Conservation (phyloP, 2,797 vertebrate genomes). For the Crypturellus tataupa region DNA sequence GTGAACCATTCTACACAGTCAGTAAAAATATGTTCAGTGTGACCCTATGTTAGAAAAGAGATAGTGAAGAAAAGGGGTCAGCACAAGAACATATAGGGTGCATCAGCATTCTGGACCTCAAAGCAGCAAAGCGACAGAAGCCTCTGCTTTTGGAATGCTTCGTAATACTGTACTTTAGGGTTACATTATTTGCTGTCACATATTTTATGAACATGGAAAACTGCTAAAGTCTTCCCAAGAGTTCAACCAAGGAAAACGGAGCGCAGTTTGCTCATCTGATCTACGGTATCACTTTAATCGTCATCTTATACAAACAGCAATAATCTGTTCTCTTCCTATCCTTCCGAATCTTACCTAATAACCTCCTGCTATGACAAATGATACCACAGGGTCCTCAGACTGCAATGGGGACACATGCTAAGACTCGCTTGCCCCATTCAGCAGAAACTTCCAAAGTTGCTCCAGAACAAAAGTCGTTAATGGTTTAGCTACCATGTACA, state of each 20-base stretch:
- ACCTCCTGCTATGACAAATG: neutral
- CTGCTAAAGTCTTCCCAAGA: neutral
- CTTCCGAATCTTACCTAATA: neutral
- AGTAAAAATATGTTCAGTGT: neutral
- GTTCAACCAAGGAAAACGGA: neutral
- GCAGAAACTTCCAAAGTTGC: neutral
- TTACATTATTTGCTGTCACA: neutral
- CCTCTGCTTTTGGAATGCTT: neutral
- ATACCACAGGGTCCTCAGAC: neutral
- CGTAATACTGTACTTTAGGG: neutral
- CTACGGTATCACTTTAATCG: neutral
- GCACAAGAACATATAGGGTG: neutral
- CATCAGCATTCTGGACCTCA: neutral
- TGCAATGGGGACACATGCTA: neutral
- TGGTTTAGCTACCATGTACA: neutral
- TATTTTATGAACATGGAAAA: neutral
- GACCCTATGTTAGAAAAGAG: neutral
- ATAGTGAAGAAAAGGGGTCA: neutral
- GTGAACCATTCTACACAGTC: neutral
- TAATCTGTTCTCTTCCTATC: neutral
- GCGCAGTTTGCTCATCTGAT: neutral
- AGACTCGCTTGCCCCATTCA: neutral
- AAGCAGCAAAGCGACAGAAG: neutral
- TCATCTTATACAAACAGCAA: neutral
- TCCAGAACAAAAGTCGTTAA: neutral